Evolutionary conservation across 1,140 invertebrate genomes (phyloP).

Genomic region (Drosophila santomea): DNA sequence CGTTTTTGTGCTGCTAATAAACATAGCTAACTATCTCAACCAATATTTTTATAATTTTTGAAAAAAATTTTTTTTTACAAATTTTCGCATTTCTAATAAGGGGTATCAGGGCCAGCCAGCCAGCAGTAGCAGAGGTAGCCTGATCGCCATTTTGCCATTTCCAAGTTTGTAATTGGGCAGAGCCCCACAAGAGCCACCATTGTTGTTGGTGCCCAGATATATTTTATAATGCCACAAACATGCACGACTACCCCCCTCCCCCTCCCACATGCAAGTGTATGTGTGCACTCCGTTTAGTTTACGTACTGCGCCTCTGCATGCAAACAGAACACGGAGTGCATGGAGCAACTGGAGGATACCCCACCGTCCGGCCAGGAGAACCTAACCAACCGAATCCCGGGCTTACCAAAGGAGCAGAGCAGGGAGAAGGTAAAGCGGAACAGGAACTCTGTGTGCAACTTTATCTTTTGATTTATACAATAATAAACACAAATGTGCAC

Average conservation of each 20-base stretch:
- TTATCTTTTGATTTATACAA: slow-evolving; percentile 81
- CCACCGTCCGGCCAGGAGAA: slow-evolving; percentile 2
- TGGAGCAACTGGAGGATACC: slow-evolving; percentile 9
- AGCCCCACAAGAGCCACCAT: neutral
- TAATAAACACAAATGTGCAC: slow-evolving; percentile 75
- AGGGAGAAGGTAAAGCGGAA: neutral
- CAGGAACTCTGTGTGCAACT: slow-evolving; percentile 56
- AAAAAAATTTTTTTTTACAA: too few relatives aligned
- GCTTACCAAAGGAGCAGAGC: slow-evolving; percentile 10
- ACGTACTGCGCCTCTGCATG: slow-evolving; percentile 57
- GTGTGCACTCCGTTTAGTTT: slow-evolving; percentile 50
- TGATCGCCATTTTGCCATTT: slow-evolving; percentile 49
- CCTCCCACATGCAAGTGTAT: slow-evolving; percentile 22
- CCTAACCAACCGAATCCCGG: slow-evolving; percentile 19
- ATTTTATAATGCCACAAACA: slow-evolving; percentile 78
- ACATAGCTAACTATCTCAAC: too few relatives aligned
- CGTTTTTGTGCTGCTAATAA: too few relatives aligned
- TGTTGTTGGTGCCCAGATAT: slow-evolving; percentile 58
- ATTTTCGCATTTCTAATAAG: too few relatives aligned
- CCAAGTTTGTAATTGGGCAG: slow-evolving; percentile 48
- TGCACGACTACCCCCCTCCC: slow-evolving; percentile 43
- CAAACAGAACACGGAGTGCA: slow-evolving; percentile 38
- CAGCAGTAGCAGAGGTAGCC: slow-evolving; percentile 37
- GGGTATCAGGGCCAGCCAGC: neutral
- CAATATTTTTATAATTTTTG: too few relatives aligned